Evolutionary conservation across 1,140 invertebrate genomes (phyloP).

Genomic region (Pollicipes pollicipes): DNA sequence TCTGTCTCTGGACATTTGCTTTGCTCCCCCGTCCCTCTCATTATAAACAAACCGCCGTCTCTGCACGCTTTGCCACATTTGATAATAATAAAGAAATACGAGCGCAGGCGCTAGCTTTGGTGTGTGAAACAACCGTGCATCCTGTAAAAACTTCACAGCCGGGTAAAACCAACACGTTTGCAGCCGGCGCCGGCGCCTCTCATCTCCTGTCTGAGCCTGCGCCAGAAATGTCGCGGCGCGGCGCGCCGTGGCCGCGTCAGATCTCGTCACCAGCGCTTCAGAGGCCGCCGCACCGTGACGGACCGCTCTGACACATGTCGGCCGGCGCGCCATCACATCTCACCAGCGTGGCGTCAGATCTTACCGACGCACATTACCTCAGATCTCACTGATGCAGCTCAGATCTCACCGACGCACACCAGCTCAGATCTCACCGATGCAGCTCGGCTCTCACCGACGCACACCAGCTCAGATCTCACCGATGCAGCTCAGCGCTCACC

Average conservation of each 20-base stretch:
- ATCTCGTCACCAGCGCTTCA: not conserved
- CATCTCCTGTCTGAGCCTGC: not conserved
- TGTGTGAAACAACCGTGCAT: not conserved
- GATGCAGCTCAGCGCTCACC: too few species aligned
- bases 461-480: too few species aligned
- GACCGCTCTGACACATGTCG: not conserved
- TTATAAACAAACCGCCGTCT: not conserved
- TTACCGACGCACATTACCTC: not conserved
- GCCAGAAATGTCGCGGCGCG: not conserved
- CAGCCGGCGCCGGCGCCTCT: not conserved
- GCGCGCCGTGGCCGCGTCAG: not conserved
- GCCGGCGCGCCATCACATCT: not conserved
- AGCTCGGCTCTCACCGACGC: too few species aligned
- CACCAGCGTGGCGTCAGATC: not conserved
- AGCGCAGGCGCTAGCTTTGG: not conserved
- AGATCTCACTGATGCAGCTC: not conserved
- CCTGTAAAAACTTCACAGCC: constrained; percentile 1
- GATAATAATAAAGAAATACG: constrained; percentile 1
- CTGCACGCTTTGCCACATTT: not conserved
- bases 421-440: too few species aligned
- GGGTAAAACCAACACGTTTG: not conserved
- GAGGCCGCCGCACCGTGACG: not conserved
- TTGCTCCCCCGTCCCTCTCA: not conserved
- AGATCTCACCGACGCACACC: not conserved
- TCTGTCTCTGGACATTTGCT: not conserved